Conservation (phyloP, 2,113 vertebrate species). For the Urocynchramus pylzowi region DNA sequence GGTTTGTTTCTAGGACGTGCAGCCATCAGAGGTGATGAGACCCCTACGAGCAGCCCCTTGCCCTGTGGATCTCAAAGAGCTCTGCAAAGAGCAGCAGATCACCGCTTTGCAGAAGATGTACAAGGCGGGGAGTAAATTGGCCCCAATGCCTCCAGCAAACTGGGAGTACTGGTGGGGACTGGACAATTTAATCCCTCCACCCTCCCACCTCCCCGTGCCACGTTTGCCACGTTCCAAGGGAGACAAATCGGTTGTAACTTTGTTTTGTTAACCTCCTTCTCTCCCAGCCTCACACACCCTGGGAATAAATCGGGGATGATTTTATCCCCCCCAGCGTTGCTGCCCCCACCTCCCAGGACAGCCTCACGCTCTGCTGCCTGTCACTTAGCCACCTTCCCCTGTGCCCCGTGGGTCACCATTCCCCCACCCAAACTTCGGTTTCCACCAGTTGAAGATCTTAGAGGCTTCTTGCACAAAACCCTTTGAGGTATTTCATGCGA, state of each 20-base stretch:
- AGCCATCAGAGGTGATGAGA: background rate
- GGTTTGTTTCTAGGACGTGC: background rate
- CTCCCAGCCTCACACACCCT: background rate
- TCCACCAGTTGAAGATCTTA: background rate
- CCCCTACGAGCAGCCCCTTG: background rate
- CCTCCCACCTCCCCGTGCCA: accelerated
- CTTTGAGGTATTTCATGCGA: background rate
- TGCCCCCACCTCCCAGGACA: background rate
- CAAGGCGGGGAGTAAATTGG: background rate
- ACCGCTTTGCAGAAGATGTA: accelerated
- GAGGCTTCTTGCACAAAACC: background rate
- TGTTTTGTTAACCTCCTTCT: background rate
- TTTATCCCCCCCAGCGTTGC: background rate
- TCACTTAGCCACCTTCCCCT: background rate
- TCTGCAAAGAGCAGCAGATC: background rate
- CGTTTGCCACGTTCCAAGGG: accelerated
- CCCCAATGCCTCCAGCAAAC: accelerated
- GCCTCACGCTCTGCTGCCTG: background rate
- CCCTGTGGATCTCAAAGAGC: background rate
- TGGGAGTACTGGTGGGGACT: background rate
- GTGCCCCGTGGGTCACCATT: background rate
- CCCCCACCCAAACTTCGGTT: background rate
- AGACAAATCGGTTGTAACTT: accelerated
- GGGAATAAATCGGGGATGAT: background rate
- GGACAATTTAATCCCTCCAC: accelerated